Evolutionary conservation across 2,113 vertebrate genomes (phyloP).

Genomic region (Pelusios castaneus): DNA sequence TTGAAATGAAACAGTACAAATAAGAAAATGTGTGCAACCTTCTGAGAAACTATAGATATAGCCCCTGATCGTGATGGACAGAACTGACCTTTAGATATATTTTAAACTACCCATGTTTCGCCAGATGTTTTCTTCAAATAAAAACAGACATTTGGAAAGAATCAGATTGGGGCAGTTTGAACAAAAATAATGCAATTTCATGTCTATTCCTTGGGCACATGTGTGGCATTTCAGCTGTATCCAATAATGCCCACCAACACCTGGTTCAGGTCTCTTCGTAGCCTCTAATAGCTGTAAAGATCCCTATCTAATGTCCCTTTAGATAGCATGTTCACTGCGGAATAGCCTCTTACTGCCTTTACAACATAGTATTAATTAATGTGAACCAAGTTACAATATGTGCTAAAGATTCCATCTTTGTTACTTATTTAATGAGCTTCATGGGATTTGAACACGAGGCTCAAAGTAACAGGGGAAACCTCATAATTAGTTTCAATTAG

Average conservation of each 20-base stretch:
- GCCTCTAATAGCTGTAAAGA: slow-evolving; percentile 18
- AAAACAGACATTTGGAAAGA: background rate
- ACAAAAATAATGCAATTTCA: background rate
- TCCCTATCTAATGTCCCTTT: slow-evolving; percentile 47
- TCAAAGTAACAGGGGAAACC: slow-evolving; percentile 82
- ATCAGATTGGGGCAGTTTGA: background rate
- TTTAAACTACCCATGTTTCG: slow-evolving; percentile 14
- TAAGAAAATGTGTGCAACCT: no score
- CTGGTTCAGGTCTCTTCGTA: background rate
- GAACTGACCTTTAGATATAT: slow-evolving; percentile 33
- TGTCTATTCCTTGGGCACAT: accelerated
- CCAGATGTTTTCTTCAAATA: slow-evolving; percentile 33
- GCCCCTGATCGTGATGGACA: background rate
- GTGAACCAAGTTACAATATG: slow-evolving; percentile 78
- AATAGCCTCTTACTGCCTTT: slow-evolving; percentile 68
- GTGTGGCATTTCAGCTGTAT: background rate
- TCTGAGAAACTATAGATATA: background rate
- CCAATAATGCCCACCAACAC: background rate
- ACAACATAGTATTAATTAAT: slow-evolving; percentile 77
- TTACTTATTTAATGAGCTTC: slow-evolving; percentile 84
- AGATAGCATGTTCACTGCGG: slow-evolving; percentile 52
- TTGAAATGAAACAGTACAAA: slow-evolving; percentile 24
- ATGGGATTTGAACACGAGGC: slow-evolving; percentile 82
- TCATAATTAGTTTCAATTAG: slow-evolving; percentile 86
- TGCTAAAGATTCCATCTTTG: slow-evolving; percentile 81